Evolutionary conservation across 2,888 invertebrate genomes (phyloP), one percentile per base, ranked within the genome.

Genomic region (Antitype chi): DNA sequence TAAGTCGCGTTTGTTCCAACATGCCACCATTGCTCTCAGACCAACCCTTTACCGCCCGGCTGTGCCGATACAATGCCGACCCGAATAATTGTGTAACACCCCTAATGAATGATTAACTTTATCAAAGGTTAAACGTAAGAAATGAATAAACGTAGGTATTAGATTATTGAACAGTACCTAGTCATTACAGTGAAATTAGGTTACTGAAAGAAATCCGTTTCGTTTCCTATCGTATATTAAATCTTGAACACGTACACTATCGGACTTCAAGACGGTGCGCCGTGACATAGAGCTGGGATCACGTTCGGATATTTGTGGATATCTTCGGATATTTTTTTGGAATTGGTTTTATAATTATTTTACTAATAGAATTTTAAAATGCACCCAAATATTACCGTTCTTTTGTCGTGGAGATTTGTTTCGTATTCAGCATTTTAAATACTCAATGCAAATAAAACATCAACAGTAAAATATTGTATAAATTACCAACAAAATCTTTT

Each of bases 191-290:
- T 11, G 62, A 64, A 82, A 80, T 83, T 76, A 83, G 70, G 52
- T 84, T 79, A 43, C 70, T 70, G 53, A 80, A 82, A 84, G 78
- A 74, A 85, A 80, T 38, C 73, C 60, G 70, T 63, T 71, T 47
- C 64, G n/a, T 86, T 85, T 79, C 67, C 13, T 85, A 85, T 86
- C 82, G 77, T 17, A 23, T 23, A 62, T 72, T 68, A 73, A 82
- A 87, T 84, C 87, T 82, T 47, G 75, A 77, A 81, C 82, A 86
- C 86, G 87, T 84, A 80, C 79, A 73, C 60, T 82, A 87, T 82
- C 78, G 84, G 80, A 80, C 82, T 85, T 81, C 77, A 76, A 80
- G 81, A 62, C 70, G 57, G 53, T 59, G 73, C 25, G 63, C 67
- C 17, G 28, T 8, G 55, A 70, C 38, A 17, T 74, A 81, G 68